Percentiles rank a stretch among this genome's conserved stretches.
Evolutionary conservation across 2,888 invertebrate species (phyloP).

Genomic region (Dryadula phaetusa): DNA sequence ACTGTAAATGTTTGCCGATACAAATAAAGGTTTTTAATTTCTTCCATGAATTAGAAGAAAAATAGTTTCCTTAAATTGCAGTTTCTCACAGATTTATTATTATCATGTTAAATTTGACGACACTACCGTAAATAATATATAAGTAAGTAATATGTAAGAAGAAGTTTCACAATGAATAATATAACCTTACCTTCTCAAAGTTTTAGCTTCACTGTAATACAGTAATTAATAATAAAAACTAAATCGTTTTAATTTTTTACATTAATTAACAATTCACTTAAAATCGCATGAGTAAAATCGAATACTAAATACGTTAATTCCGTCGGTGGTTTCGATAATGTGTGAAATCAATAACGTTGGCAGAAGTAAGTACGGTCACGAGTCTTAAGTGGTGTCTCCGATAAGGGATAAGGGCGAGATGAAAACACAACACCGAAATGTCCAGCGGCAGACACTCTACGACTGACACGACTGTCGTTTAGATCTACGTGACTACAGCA

Average conservation of each 20-base stretch:
- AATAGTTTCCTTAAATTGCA: not conserved
- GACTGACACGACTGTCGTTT: conserved; percentile 18
- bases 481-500: conserved; percentile 23
- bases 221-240: not conserved
- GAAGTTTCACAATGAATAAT: too few species aligned
- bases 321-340: conserved; percentile 51
- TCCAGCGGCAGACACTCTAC: conserved; percentile 24
- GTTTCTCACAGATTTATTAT: not conserved
- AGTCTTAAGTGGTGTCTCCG: conserved; percentile 58
- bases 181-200: conserved; percentile 1
- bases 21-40: not conserved
- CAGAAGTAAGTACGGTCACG: conserved; percentile 57
- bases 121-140: too few species aligned
- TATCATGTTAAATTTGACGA: too few species aligned
- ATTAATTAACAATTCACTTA: conserved; percentile 16
- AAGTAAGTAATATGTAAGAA: too few species aligned
- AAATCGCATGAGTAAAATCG: conserved; percentile 18
- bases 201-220: not conserved
- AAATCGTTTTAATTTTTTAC: not conserved
- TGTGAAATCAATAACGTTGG: conserved; percentile 48
- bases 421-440: conserved; percentile 48
- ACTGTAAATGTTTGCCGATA: not conserved
- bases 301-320: conserved; percentile 30
- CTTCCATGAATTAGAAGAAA: not conserved
- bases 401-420: conserved; percentile 69